A percentile compares a stretch with the other conserved stretches of the same genome.
Evolutionary conservation across 2,113 vertebrate species (phyloP).

Genomic region (Sardina pilchardus): DNA sequence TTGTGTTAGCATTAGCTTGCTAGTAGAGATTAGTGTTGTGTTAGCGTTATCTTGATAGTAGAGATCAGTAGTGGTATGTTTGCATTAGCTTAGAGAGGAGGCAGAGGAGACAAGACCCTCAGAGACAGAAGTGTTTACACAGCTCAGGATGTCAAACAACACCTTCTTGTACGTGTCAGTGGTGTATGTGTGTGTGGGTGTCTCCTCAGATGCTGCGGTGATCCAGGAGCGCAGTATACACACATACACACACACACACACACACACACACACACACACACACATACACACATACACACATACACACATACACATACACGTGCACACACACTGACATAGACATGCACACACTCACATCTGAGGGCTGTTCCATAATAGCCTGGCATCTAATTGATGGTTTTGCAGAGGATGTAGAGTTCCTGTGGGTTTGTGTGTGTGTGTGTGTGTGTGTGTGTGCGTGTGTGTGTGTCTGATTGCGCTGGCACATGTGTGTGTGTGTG

Average conservation of each 20-base stretch:
- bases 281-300: conserved; percentile 23
- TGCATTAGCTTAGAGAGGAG: not conserved
- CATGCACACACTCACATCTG: conserved; percentile 7
- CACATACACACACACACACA: not conserved
- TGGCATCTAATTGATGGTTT: not conserved
- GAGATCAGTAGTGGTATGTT: not conserved
- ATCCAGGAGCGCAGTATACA: not conserved
- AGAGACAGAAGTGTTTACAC: not conserved
- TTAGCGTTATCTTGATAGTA: too few species aligned
- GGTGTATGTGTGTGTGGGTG: not conserved
- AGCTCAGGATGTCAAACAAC: not conserved
- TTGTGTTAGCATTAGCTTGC: too few species aligned
- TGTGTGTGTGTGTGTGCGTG: conserved; percentile 16
- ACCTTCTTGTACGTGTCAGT: conserved; percentile 10
- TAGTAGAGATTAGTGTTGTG: too few species aligned
- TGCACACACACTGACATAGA: not conserved
- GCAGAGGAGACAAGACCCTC: not conserved
- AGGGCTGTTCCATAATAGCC: not conserved
- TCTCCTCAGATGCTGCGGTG: not conserved
- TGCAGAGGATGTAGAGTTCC: not conserved
- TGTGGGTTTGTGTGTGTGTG: not conserved
- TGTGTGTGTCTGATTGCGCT: not conserved
- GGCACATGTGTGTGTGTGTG: not conserved
- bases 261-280: not conserved
- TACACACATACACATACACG: conserved; percentile 13